phyloP scores from a whole-genome alignment of 2,888 invertebrate species.

The Ormyrus pomaceus region DNA sequence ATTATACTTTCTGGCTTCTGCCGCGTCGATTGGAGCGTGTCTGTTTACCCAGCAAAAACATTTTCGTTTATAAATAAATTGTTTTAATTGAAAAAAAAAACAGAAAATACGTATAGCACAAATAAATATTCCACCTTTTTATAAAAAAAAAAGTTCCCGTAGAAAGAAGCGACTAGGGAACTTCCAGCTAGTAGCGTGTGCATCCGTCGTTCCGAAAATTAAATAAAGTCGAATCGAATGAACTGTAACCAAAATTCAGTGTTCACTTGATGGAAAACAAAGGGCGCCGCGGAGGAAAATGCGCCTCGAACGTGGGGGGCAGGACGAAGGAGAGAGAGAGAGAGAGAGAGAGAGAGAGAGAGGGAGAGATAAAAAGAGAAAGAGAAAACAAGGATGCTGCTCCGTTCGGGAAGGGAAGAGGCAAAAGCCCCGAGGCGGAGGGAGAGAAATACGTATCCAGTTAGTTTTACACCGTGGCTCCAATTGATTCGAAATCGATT shows the following conservation, averaged over 20 bases:
- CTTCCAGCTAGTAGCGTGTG: background rate
- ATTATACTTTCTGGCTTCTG: too few relatives aligned
- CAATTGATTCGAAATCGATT: constrained; percentile 74
- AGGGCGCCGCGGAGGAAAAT: constrained; percentile 55
- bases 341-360: constrained; percentile 23
- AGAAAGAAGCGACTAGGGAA: constrained; percentile 19
- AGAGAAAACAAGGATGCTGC: constrained; percentile 58
- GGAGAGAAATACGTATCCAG: constrained; percentile 72
- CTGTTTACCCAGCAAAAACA: too few relatives aligned
- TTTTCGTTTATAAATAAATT: too few relatives aligned
- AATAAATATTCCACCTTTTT: background rate
- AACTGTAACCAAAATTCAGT: constrained; percentile 71
- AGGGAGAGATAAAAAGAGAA: constrained; percentile 44
- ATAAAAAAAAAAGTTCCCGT: background rate
- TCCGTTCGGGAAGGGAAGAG: constrained; percentile 29
- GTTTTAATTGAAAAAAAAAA: too few relatives aligned
- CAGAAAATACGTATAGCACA: too few relatives aligned
- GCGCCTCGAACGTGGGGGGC: background rate
- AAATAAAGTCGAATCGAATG: constrained; percentile 69
- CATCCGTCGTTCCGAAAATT: constrained; percentile 59
- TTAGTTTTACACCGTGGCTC: constrained; percentile 72
- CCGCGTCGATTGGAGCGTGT: too few relatives aligned
- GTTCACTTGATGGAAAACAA: constrained; percentile 69
- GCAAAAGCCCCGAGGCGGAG: constrained; percentile 57
- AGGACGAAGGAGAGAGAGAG: constrained; percentile 15